A percentile compares a stretch with the other conserved stretches of the same genome.
Evolutionary conservation across 2,888 invertebrate species (phyloP).

Genomic region (Uloborus plumipes): DNA sequence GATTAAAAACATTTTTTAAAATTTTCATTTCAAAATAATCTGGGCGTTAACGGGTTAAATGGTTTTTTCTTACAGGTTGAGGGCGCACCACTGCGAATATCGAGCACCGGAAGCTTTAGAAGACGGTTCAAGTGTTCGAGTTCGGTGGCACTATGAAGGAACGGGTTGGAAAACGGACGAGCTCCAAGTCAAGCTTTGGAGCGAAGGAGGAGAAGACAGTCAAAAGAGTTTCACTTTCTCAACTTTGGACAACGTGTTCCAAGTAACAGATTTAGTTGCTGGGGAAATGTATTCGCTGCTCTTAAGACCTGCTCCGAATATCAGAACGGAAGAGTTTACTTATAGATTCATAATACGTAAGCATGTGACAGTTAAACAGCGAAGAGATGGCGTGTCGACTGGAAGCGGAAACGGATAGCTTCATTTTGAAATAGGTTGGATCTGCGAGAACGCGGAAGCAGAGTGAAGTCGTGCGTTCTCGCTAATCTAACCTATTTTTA

Average conservation of each 20-base stretch:
- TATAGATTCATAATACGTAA: conserved; percentile 51
- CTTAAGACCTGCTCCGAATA: conserved; percentile 48
- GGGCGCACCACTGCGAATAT: conserved; percentile 35
- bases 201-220: background rate
- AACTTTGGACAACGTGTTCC: conserved; percentile 23
- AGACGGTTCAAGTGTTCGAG: conserved; percentile 13
- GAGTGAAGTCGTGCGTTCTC: too few species aligned
- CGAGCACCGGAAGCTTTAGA: conserved; percentile 14
- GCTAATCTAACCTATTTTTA: too few species aligned
- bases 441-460: too few species aligned
- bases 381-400: too few species aligned
- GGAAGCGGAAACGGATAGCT: too few species aligned
- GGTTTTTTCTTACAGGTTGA: conserved; percentile 29
- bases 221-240: conserved; percentile 13
- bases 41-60: too few species aligned
- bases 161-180: conserved; percentile 57
- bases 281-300: conserved; percentile 29
- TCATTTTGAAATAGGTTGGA: too few species aligned
- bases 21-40: too few species aligned
- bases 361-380: too few species aligned
- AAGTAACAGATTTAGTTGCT: conserved; percentile 3
- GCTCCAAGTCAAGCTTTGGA: conserved; percentile 40
- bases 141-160: conserved; percentile 48
- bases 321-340: conserved; percentile 36
- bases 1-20: too few species aligned